phyloP scores from a whole-genome alignment of 2,113 vertebrate genomes.

The Spermophilus dauricus region DNA sequence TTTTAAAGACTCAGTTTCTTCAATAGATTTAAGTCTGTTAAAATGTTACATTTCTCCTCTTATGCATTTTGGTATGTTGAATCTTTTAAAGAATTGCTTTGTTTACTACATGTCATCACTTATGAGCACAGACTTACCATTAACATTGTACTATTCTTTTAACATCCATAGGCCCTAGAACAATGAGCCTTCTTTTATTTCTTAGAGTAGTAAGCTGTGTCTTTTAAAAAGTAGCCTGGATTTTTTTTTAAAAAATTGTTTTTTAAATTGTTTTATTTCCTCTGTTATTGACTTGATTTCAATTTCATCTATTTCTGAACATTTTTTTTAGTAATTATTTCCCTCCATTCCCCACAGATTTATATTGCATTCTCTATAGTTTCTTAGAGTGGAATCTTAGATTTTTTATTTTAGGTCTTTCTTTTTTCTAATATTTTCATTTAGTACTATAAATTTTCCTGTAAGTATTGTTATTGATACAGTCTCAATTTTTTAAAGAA shows the following conservation, averaged over 20 bases:
- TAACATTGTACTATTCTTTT: not conserved
- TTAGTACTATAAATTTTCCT: not conserved
- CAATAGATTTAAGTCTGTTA: not conserved
- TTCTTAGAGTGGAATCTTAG: not conserved
- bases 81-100: not conserved
- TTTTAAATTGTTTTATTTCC: not conserved
- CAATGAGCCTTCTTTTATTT: not conserved
- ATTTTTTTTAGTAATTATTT: not conserved
- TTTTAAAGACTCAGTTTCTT: not conserved
- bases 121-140: not conserved
- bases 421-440: not conserved
- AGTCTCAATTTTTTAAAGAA: not conserved
- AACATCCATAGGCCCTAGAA: not conserved
- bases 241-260: not conserved
- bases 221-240: not conserved
- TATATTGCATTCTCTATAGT: not conserved
- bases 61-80: not conserved
- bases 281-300: not conserved
- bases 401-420: not conserved
- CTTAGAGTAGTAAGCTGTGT: not conserved
- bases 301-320: not conserved
- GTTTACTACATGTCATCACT: not conserved
- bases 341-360: not conserved
- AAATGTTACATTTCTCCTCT: not conserved
- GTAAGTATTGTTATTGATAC: not conserved